Percentiles rank a stretch among this genome's conserved stretches.
Conservation (phyloP, 2,113 vertebrate genomes). For the Salvelinus sp. region DNA sequence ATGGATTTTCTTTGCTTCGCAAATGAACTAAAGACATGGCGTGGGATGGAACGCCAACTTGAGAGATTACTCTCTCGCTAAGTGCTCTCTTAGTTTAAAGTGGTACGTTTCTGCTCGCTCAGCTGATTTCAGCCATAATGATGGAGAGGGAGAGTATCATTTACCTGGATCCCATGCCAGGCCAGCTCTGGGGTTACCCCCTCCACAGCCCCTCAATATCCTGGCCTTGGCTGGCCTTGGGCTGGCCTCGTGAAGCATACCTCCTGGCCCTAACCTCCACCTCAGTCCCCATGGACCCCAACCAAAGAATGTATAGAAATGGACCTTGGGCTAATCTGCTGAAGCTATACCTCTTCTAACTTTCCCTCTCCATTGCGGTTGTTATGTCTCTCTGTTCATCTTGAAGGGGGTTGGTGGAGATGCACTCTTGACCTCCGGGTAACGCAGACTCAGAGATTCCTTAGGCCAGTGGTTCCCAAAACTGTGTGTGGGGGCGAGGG, state of each 20-base stretch:
- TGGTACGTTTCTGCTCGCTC: background rate
- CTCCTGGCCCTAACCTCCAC: slow-evolving; percentile 13
- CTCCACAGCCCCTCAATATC: slow-evolving; percentile 13
- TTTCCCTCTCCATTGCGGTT: slow-evolving; percentile 2
- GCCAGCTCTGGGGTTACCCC: slow-evolving; percentile 13
- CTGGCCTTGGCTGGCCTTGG: slow-evolving; percentile 40
- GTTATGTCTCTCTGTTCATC: background rate
- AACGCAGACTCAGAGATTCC: no score
- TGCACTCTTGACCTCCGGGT: no score
- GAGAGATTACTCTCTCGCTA: background rate
- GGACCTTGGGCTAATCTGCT: slow-evolving; percentile 3
- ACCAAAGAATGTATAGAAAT: slow-evolving; percentile 30
- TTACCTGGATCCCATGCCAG: slow-evolving; percentile 35
- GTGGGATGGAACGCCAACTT: background rate
- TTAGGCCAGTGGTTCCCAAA: no score
- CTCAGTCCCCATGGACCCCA: slow-evolving; percentile 13
- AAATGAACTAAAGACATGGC: background rate
- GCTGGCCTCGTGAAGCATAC: slow-evolving; percentile 25
- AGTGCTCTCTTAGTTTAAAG: background rate
- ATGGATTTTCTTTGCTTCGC: background rate
- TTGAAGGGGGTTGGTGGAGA: no score
- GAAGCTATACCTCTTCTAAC: background rate
- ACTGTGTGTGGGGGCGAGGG: no score
- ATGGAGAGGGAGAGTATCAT: slow-evolving; percentile 27
- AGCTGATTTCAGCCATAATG: slow-evolving; percentile 34